A percentile compares a stretch with the other conserved stretches of the same genome.
phyloP scores from a whole-genome alignment of 2,797 vertebrate species.

The Geotrypetes seraphini region DNA sequence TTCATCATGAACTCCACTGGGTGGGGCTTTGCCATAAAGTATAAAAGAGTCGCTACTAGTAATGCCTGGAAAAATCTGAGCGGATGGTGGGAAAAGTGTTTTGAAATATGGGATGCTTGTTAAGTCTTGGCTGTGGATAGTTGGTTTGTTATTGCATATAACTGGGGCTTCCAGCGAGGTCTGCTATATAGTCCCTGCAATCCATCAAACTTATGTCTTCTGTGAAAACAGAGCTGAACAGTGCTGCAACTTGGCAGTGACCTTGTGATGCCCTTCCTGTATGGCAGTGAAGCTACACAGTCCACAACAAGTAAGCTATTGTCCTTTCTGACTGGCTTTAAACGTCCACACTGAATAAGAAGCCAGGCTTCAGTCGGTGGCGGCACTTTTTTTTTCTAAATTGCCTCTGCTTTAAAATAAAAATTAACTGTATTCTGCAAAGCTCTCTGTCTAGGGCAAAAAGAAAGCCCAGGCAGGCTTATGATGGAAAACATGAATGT shows the following conservation, averaged over 20 bases:
- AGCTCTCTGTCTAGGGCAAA: background rate
- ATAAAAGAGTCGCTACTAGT: constrained; percentile 9
- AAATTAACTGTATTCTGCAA: constrained; percentile 1
- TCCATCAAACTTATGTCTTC: constrained; percentile 22
- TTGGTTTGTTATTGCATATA: constrained; percentile 17
- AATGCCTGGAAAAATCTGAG: background rate
- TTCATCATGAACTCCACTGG: constrained; percentile 3
- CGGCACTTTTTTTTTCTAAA: constrained; percentile 5
- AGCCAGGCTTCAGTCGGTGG: constrained; percentile 1
- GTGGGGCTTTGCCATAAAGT: constrained; percentile 3
- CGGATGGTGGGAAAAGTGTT: background rate
- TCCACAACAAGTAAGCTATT: constrained; percentile 26
- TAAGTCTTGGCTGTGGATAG: constrained; percentile 8
- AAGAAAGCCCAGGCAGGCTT: rapidly evolving
- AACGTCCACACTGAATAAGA: background rate
- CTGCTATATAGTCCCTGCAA: constrained; percentile 5
- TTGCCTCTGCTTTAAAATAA: constrained; percentile 16
- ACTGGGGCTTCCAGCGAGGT: constrained; percentile 11
- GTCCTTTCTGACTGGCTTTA: constrained; percentile 15
- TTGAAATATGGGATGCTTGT: constrained; percentile 15
- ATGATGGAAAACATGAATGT: too few relatives aligned
- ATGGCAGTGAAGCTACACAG: constrained; percentile 6
- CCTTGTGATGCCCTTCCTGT: constrained; percentile 19
- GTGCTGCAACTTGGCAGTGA: constrained; percentile 16
- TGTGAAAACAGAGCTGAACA: constrained; percentile 22